These are phyloP conservation scores for Helobdella robusta DNA, from an alignment of 2,888 invertebrate genomes.

Conservation along the genomic window DNA sequence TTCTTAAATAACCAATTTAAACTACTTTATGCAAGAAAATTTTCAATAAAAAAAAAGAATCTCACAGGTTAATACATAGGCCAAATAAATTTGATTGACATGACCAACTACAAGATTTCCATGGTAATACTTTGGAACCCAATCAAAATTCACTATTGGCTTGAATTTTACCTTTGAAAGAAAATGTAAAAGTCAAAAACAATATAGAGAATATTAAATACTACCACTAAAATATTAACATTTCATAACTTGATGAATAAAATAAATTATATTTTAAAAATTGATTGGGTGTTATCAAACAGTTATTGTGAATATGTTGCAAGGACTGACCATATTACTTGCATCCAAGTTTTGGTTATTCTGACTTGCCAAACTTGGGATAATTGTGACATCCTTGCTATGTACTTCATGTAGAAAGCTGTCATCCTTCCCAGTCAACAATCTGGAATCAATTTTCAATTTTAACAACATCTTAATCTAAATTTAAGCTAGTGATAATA, in stretches of 20 bases:
- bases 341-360: constrained; percentile 37
- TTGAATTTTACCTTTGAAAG: constrained; percentile 66
- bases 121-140: constrained; percentile 77
- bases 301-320: neutral
- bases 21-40: neutral
- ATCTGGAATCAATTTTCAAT: constrained; percentile 21
- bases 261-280: too few relatives aligned
- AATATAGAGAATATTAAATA: too few relatives aligned
- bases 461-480: neutral
- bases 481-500: neutral
- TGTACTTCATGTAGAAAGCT: constrained; percentile 30
- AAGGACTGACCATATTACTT: constrained; percentile 44
- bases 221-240: too few relatives aligned
- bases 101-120: constrained; percentile 82
- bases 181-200: neutral
- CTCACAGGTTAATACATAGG: constrained; percentile 65
- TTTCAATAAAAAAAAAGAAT: neutral
- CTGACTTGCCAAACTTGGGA: constrained; percentile 38
- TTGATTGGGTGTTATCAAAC: neutral
- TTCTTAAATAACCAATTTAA: neutral
- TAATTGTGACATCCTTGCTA: constrained; percentile 50
- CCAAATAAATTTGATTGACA: constrained; percentile 71
- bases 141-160: constrained; percentile 80
- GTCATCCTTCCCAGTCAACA: constrained; percentile 30
- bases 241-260: too few relatives aligned